These are phyloP conservation scores for Acromyrmex echinatior DNA, from an alignment of 1,140 invertebrate genomes.

Conservation along the genomic window DNA sequence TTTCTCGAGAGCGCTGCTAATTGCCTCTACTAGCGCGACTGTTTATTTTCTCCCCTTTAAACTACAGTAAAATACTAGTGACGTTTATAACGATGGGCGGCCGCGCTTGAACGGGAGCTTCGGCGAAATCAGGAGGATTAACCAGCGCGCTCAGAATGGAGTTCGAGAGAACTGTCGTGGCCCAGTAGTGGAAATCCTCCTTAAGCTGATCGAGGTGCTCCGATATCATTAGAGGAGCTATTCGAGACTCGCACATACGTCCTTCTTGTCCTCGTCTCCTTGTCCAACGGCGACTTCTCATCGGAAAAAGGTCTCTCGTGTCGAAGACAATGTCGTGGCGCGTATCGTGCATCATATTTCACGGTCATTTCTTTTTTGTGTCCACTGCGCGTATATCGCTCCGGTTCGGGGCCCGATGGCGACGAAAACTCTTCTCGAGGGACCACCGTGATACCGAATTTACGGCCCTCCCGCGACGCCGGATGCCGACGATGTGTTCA, in stretches of 20 bases:
- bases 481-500: background rate
- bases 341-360: slow-evolving; percentile 82
- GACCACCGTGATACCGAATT: slow-evolving; percentile 72
- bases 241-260: slow-evolving; percentile 76
- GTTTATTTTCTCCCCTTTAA: slow-evolving; percentile 41
- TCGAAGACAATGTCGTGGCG: slow-evolving; percentile 77
- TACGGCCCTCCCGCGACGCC: slow-evolving; percentile 66
- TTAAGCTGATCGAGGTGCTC: slow-evolving; percentile 68
- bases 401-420: slow-evolving; percentile 21
- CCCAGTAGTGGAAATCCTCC: slow-evolving; percentile 43
- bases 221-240: slow-evolving; percentile 78
- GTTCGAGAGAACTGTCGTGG: slow-evolving; percentile 23
- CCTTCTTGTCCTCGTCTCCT: slow-evolving; percentile 65
- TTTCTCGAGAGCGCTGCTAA: slow-evolving; percentile 28
- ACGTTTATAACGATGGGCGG: slow-evolving; percentile 15
- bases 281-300: slow-evolving; percentile 75
- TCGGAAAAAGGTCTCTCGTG: slow-evolving; percentile 35
- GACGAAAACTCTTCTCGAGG: slow-evolving; percentile 65
- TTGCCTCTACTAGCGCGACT: slow-evolving; percentile 25
- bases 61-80: slow-evolving; percentile 38
- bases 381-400: slow-evolving; percentile 51
- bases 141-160: background rate
- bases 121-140: slow-evolving; percentile 41
- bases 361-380: slow-evolving; percentile 76
- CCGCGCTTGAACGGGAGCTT: slow-evolving; percentile 11